Evolutionary conservation across 2,797 vertebrate species (phyloP).

Genomic region (Dicrostonyx torquatus): DNA sequence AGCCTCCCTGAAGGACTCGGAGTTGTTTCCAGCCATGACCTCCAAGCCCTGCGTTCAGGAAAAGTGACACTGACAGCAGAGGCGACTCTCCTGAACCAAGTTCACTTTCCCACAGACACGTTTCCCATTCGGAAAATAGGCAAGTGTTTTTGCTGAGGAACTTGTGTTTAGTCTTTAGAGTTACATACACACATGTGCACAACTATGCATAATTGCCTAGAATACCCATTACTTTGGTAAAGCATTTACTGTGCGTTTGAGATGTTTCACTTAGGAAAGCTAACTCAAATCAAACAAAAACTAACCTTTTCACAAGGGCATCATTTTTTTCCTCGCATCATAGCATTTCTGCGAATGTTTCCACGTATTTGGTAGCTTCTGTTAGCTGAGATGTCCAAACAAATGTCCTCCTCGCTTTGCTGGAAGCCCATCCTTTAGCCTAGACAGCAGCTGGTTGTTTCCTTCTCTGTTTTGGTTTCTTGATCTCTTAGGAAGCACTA

Average conservation of each 20-base stretch:
- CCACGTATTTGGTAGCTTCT: neutral
- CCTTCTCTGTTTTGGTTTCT: neutral
- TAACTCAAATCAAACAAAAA: neutral
- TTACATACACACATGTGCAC: neutral
- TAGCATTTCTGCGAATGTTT: neutral
- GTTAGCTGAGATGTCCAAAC: neutral
- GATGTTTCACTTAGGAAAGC: slow-evolving; percentile 40
- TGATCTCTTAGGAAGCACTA: neutral
- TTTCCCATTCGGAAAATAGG: neutral
- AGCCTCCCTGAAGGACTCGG: slow-evolving; percentile 85
- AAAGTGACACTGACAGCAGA: slow-evolving; percentile 41
- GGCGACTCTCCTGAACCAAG: neutral
- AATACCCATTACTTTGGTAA: slow-evolving; percentile 35
- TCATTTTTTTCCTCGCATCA: neutral
- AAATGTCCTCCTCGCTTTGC: neutral
- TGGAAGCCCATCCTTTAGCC: neutral
- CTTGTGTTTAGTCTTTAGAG: neutral
- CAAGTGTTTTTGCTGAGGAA: neutral
- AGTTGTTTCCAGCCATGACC: slow-evolving; percentile 89
- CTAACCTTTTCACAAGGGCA: neutral
- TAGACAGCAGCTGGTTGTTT: neutral
- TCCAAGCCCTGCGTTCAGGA: slow-evolving; percentile 80
- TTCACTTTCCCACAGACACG: neutral
- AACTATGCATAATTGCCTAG: neutral
- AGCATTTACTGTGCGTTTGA: neutral